phyloP scores from a whole-genome alignment of 2,888 invertebrate species.

The Hecatera dysodea region DNA sequence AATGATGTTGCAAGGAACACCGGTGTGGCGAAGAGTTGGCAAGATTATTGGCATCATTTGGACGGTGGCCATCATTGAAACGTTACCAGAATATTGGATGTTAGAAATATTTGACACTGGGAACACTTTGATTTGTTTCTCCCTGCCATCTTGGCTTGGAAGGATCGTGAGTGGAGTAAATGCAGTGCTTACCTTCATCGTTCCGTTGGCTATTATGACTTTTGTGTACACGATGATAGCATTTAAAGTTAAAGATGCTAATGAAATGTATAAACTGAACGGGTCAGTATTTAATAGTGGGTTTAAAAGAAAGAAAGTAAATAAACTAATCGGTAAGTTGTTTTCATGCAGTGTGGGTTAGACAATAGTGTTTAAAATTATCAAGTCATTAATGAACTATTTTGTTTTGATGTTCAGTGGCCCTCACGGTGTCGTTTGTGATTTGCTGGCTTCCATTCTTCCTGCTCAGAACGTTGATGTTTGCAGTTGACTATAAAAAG shows the following conservation, averaged over 20 bases:
- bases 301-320: conserved; percentile 67
- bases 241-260: conserved; percentile 64
- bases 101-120: conserved; percentile 61
- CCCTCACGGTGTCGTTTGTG: conserved; percentile 84
- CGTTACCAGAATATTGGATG: conserved; percentile 63
- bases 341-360: not conserved
- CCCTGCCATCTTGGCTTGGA: conserved; percentile 33
- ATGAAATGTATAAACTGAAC: conserved; percentile 52
- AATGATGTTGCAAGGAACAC: conserved; percentile 58
- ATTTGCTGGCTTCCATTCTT: conserved; percentile 86
- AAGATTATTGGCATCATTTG: conserved; percentile 64
- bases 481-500: conserved; percentile 70
- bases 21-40: conserved; percentile 57
- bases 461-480: conserved; percentile 74
- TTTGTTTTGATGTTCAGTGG: conserved; percentile 76
- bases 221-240: conserved; percentile 69
- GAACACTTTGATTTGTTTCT: conserved; percentile 58
- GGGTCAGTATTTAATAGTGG: conserved; percentile 64
- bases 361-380: not conserved
- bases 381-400: not conserved
- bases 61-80: conserved; percentile 66
- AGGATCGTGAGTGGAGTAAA: conserved; percentile 54
- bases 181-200: conserved; percentile 63
- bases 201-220: conserved; percentile 67
- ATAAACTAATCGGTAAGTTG: conserved; percentile 70